phyloP scores from a whole-genome alignment of 1,140 invertebrate genomes.

The Sinella curviseta region DNA sequence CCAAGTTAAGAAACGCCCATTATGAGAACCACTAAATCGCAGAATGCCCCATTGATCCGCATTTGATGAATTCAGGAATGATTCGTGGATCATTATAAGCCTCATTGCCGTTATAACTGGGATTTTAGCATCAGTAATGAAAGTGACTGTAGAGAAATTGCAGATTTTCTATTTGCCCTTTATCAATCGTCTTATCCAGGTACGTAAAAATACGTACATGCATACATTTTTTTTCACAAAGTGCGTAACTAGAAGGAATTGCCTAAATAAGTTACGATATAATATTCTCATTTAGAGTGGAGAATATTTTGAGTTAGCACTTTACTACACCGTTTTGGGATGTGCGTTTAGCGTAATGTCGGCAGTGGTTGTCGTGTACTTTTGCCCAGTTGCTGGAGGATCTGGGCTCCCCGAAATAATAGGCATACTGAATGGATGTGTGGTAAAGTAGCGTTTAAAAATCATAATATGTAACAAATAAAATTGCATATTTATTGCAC shows the following conservation, averaged over 20 bases:
- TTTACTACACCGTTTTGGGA: conserved; percentile 41
- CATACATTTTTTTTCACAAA: no score
- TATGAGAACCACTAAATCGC: not conserved
- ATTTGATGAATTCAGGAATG: no score
- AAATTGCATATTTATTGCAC: not conserved
- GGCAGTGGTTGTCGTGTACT: conserved; percentile 51
- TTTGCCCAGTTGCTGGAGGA: conserved; percentile 56
- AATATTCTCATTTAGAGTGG: no score
- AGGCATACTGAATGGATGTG: conserved; percentile 57
- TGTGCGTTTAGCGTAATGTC: conserved; percentile 35
- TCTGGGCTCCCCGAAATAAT: conserved; percentile 58
- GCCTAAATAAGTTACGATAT: no score
- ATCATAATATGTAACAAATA: not conserved
- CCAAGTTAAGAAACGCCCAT: not conserved
- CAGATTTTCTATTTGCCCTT: conserved; percentile 47
- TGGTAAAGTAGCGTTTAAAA: conserved; percentile 45
- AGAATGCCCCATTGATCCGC: not conserved
- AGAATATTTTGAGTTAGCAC: conserved; percentile 27
- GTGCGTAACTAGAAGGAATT: no score
- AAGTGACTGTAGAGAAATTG: conserved; percentile 41
- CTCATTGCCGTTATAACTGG: conserved; percentile 40
- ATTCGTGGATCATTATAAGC: conserved; percentile 35
- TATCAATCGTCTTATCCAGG: conserved; percentile 35
- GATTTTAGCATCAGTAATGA: conserved; percentile 41
- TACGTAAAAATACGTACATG: conserved; percentile 21